phyloP scores from a whole-genome alignment of 1,140 invertebrate species.

The Cydia splendana region DNA sequence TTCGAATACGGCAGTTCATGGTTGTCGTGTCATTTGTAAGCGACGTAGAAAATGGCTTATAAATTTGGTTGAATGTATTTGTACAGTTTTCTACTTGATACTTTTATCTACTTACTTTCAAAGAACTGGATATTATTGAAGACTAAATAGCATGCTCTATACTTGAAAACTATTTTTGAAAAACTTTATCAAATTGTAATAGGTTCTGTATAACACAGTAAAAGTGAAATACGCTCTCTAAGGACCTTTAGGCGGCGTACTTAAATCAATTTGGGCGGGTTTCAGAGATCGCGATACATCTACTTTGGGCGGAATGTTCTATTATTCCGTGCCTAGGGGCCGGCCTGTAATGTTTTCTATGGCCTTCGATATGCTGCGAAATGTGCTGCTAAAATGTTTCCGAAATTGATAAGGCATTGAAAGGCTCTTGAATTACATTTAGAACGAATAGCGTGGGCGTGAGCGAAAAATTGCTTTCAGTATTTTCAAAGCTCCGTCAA shows the following conservation, averaged over 20 bases:
- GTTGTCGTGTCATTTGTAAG: no score
- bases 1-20: no score
- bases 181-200: constrained; percentile 6
- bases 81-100: no score
- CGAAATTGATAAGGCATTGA: constrained; percentile 30
- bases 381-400: constrained; percentile 30
- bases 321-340: constrained; percentile 37
- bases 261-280: constrained; percentile 51
- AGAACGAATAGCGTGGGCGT: not conserved
- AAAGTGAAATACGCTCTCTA: constrained; percentile 39
- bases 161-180: not conserved
- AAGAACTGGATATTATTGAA: no score
- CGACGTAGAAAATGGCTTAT: no score
- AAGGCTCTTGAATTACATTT: constrained; percentile 27
- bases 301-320: constrained; percentile 37
- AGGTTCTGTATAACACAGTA: constrained; percentile 8
- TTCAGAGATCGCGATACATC: constrained; percentile 43
- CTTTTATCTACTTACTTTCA: no score
- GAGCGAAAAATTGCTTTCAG: constrained; percentile 22
- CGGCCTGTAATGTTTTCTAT: constrained; percentile 26
- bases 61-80: no score
- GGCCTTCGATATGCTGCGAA: constrained; percentile 25
- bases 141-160: not conserved
- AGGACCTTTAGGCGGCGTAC: constrained; percentile 34
- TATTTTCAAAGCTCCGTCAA: constrained; percentile 17